Percentiles rank a stretch among this genome's conserved stretches.
These are phyloP conservation scores for Muschampia plurimacula DNA, from an alignment of 2,888 invertebrate species.

Conservation along the genomic window DNA sequence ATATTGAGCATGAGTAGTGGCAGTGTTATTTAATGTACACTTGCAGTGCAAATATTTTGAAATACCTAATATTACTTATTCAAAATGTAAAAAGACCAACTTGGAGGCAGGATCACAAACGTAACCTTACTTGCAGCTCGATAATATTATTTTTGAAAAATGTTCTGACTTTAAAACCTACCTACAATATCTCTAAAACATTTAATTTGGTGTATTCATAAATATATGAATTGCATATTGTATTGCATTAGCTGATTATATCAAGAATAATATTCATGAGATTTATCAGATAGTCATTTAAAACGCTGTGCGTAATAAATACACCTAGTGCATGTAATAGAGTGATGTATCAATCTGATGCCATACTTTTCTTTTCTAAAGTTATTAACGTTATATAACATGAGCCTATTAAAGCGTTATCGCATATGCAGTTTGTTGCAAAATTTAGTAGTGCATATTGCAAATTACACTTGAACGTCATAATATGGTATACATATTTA, in stretches of 20 bases:
- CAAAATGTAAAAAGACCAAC: too few species aligned
- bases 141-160: too few species aligned
- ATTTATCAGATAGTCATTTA: not conserved
- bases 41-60: not conserved
- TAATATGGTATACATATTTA: too few species aligned
- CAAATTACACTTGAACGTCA: too few species aligned
- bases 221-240: too few species aligned
- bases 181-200: too few species aligned
- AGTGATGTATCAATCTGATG: slow-evolving; percentile 10
- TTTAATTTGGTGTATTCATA: too few species aligned
- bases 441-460: too few species aligned
- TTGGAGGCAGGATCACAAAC: too few species aligned
- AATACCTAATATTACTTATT: too few species aligned
- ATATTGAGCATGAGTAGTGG: not conserved
- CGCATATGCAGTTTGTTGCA: not conserved
- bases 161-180: too few species aligned
- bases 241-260: not conserved
- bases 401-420: not conserved
- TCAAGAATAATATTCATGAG: not conserved
- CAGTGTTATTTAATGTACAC: not conserved
- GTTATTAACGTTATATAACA: slow-evolving; percentile 8
- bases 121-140: too few species aligned
- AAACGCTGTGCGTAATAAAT: not conserved
- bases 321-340: not conserved
- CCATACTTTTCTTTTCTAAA: slow-evolving; percentile 8